Base-by-base conservation (phyloP, 2,888 invertebrate genomes). In the Drosophila pegasa region DNA sequence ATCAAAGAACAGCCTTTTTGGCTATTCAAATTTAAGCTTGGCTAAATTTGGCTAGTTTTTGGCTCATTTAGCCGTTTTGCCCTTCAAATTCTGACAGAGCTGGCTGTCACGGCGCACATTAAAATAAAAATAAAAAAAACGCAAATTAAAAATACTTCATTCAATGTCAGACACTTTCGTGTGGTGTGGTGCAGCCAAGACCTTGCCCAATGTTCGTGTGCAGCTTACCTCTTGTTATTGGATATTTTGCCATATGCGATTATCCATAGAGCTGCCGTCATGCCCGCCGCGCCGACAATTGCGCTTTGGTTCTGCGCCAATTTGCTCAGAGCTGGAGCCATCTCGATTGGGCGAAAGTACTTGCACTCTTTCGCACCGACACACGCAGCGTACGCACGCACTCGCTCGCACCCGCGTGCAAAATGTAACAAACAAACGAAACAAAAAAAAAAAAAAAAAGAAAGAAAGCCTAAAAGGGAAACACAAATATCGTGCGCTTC, bases 311-410 rank as follows among this genome's bases (percentile, higher is more conserved):
- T 94, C 80, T 94, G 94, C 75, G 95, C 93, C 88, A 95, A 93
- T 94, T 96, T 96, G 92, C 96, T 96, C 75, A 96, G 93, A 91
- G 94, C 94, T 80, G 96, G 96, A 82, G 96, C 96, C 96, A 96
- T 96, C 73, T 86, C 89, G 73, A 72, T 14, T 25, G 33, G 29
- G 38, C 65, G 37, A 69, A 71, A 71, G 50, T 71, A 14, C 14
- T 55, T 33, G 33, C 43, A 61, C 50, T 50, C 63, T 65, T 51
- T 51, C 50, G 29, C 45, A 47, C 40, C 22, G 41, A 31, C 45
- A 38, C 56, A 38, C 71, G 55, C 58, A 68, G n/a, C 56, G 27
- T 18, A 20, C 48, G 5, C 29, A 20, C 38, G 27, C 52, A 57
- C 58, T 55, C 40, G 41, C 56, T 20, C 33, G 54, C 61, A 59